Base-by-base conservation (phyloP, 2,888 invertebrate species). In the Drosophila aldrichi region DNA sequence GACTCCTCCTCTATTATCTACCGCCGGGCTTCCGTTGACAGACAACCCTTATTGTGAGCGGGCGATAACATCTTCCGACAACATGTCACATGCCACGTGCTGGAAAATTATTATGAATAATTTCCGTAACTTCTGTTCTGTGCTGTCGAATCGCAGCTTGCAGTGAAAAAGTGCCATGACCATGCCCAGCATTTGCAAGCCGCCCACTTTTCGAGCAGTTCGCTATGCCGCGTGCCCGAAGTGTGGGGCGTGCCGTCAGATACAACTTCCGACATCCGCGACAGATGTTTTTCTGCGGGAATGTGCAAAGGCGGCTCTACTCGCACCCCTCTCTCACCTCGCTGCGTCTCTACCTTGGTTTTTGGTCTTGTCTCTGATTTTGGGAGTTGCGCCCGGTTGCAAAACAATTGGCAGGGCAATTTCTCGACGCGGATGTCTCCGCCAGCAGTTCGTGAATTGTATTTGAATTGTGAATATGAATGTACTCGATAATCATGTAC, bases 71-170 rank as follows among this genome's bases (percentile, higher is more conserved):
- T 81, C 79, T 79, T 64, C 52, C 64, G 64, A 65, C 71, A 76
- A 65, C 64, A 63, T 74, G 74, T 68, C 74, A 64, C 62, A 49
- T 51, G 64, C 75, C 77, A 75, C 74, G 78, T 70, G 82, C 64
- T 77, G 84, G 88, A 77, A 88, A 89, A 90, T 88, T 86, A 90
- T 88, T 88, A 90, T 88, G 90, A 88, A 88, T 88, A 90, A 88
- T 88, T 88, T 83, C 80, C 88, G 89, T 86, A 89, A 88, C 86
- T 89, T 81, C 73, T 9, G 81, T 56, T 51, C 61, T 56, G 74
- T 48, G 6, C 29, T 9, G 48, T 70, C 68, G 79, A 79, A 74
- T 69, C 74, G 77, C 90, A 88, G 87, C 84, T 83, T 88, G 87
- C 84, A 69, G 58, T 78, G 88, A 81, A 73, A 70, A 84, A 85